phyloP scores from a whole-genome alignment of 2,113 vertebrate species.

The Ageneiosus marmoratus region DNA sequence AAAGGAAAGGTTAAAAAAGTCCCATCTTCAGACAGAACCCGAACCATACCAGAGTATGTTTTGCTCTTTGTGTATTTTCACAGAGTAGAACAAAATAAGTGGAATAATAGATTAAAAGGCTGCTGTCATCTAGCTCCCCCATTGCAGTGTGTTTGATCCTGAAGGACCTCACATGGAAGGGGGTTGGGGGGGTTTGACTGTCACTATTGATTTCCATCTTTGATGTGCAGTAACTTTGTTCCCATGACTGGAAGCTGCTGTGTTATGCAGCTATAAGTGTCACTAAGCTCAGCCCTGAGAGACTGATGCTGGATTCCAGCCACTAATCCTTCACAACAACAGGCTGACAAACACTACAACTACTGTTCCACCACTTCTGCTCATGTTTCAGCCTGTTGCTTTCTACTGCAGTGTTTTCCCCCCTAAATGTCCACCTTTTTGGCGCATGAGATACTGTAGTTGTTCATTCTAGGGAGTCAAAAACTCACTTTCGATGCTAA shows the following conservation, averaged over 20 bases:
- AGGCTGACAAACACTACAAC: background rate
- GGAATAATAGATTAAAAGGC: conserved; percentile 29
- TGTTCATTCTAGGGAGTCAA: background rate
- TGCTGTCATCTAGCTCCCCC: conserved; percentile 3
- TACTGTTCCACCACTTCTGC: background rate
- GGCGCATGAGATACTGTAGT: background rate
- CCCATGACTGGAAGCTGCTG: conserved; percentile 41
- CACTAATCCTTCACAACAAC: conserved; percentile 9
- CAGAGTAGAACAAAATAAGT: conserved; percentile 26
- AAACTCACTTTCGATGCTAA: background rate
- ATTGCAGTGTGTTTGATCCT: conserved; percentile 39
- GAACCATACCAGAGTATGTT: conserved; percentile 10
- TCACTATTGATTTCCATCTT: conserved; percentile 40
- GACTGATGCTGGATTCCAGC: conserved; percentile 30
- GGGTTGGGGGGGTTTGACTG: background rate
- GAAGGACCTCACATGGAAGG: conserved; percentile 16
- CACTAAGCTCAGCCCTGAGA: conserved; percentile 14
- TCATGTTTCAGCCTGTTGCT: background rate
- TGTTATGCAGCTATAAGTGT: conserved; percentile 20
- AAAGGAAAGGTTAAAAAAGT: conserved; percentile 17
- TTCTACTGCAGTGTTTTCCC: background rate
- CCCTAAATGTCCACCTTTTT: background rate
- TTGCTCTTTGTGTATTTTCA: conserved; percentile 29
- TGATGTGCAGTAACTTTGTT: conserved; percentile 41
- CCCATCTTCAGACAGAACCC: background rate